Evolutionary conservation across 1,140 invertebrate species (phyloP).

Genomic region (Phortica variegata): DNA sequence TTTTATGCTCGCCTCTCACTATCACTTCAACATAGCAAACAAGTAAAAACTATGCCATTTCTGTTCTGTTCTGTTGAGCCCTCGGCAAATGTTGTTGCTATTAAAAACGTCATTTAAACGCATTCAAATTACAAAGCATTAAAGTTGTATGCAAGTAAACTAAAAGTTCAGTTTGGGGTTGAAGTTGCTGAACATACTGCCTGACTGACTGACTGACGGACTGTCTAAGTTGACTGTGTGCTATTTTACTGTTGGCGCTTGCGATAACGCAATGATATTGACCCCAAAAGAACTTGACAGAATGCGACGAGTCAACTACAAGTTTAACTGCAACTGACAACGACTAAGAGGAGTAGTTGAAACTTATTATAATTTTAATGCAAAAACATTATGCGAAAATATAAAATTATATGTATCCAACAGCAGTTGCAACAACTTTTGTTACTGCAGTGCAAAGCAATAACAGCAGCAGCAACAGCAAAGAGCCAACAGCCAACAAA

Average conservation of each 20-base stretch:
- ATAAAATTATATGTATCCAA: constrained; percentile 50
- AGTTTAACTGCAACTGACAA: constrained; percentile 17
- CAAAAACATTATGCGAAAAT: constrained; percentile 54
- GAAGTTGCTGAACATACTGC: constrained; percentile 53
- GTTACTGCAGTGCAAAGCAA: constrained; percentile 14
- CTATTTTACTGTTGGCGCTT: constrained; percentile 1
- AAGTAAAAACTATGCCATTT: no score
- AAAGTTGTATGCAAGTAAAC: no score
- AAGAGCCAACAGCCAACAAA: no score
- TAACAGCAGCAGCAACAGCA: constrained; percentile 15
- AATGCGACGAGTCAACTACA: constrained; percentile 4
- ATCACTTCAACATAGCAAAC: no score
- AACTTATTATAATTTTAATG: constrained; percentile 56
- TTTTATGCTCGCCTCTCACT: no score
- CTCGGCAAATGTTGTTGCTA: no score
- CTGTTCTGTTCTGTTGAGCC: no score
- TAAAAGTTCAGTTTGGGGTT: no score
- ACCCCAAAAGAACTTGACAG: constrained; percentile 33
- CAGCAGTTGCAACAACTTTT: constrained; percentile 18
- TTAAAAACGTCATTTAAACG: no score
- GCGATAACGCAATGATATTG: constrained; percentile 40
- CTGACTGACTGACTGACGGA: constrained; percentile 23
- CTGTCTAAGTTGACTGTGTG: constrained; percentile 27
- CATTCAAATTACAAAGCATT: no score
- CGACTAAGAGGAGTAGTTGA: constrained; percentile 37